These are phyloP conservation scores for Argopecten irradians DNA, from an alignment of 1,140 invertebrate genomes.

Conservation along the genomic window DNA sequence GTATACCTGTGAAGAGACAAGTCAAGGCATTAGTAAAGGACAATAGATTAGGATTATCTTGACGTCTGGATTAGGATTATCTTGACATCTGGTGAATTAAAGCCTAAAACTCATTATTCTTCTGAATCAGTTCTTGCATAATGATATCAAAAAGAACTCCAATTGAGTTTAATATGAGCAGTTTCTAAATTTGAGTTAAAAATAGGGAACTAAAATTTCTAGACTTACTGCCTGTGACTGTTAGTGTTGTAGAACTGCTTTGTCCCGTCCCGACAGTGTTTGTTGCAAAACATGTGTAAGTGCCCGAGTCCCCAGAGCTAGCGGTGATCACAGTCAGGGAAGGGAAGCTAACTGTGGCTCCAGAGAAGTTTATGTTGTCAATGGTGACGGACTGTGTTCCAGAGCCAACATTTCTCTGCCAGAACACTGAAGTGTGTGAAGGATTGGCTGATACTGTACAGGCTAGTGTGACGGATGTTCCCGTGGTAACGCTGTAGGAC, in stretches of 20 bases:
- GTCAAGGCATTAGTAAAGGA: no score
- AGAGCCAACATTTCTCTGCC: slow-evolving; percentile 30
- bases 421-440: slow-evolving; percentile 23
- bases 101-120: no score
- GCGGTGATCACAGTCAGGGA: slow-evolving; percentile 32
- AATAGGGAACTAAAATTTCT: no score
- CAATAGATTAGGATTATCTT: no score
- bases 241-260: slow-evolving; percentile 29
- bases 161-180: no score
- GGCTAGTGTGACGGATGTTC: slow-evolving; percentile 2
- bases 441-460: slow-evolving; percentile 40
- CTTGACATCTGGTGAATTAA: no score
- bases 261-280: slow-evolving; percentile 40
- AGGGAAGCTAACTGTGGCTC: slow-evolving; percentile 34
- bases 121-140: no score
- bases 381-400: neutral
- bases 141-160: no score
- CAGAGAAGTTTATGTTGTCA: slow-evolving; percentile 35
- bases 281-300: slow-evolving; percentile 36
- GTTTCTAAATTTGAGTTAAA: no score
- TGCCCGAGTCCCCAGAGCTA: slow-evolving; percentile 14
- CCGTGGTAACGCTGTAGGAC: slow-evolving; percentile 33
- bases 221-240: slow-evolving; percentile 45
- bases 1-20: slow-evolving; percentile 32
- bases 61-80: no score